Evolutionary conservation across 2,888 invertebrate genomes (phyloP).

Genomic region (Plusia festucae): DNA sequence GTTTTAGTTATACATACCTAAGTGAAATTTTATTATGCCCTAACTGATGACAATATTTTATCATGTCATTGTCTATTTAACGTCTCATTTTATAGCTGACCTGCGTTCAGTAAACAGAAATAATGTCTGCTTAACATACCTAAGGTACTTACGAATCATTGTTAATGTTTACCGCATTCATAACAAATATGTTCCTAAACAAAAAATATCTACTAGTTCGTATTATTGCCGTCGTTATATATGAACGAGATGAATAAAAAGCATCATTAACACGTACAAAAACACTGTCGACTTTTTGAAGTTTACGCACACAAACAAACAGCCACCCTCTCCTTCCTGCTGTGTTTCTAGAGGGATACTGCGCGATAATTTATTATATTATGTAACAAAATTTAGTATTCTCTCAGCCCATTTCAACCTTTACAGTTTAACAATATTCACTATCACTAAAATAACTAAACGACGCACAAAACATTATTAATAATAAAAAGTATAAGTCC

Average conservation of each 20-base stretch:
- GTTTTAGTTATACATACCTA: slow-evolving; percentile 18
- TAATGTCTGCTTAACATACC: slow-evolving; percentile 27
- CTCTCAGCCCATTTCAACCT: slow-evolving; percentile 3
- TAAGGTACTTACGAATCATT: neutral
- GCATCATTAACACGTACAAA: slow-evolving; percentile 21
- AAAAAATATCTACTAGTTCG: neutral
- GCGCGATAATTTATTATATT: slow-evolving; percentile 68
- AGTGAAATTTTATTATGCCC: slow-evolving; percentile 36
- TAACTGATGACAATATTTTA: slow-evolving; percentile 32
- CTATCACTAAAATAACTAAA: neutral
- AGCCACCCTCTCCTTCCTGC: slow-evolving; percentile 57
- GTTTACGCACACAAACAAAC: slow-evolving; percentile 59
- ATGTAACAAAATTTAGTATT: slow-evolving; percentile 60
- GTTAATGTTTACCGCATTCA: neutral
- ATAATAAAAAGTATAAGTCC: neutral
- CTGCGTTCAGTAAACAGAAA: slow-evolving; percentile 21
- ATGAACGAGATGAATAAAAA: too few species aligned
- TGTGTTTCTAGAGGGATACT: slow-evolving; percentile 62
- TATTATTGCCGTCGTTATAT: neutral
- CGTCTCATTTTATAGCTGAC: slow-evolving; percentile 32
- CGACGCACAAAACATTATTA: too few species aligned
- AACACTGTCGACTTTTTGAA: slow-evolving; percentile 37
- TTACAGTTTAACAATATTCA: neutral
- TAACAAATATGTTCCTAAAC: neutral
- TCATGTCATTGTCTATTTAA: slow-evolving; percentile 34